phyloP scores from a whole-genome alignment of 2,113 vertebrate species.

The Castor canadensis region DNA sequence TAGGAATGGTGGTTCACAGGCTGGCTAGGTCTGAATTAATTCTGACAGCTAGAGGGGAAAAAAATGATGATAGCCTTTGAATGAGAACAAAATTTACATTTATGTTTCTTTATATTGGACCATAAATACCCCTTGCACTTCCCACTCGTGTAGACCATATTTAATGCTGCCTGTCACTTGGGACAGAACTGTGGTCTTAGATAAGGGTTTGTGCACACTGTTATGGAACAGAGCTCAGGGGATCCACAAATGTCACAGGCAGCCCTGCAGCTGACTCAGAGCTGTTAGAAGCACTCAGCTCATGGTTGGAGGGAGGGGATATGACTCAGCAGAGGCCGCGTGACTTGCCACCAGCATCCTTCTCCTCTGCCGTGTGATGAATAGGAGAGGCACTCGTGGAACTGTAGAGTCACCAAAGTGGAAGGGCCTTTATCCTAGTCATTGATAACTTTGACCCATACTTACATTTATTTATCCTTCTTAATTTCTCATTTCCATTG shows the following conservation, averaged over 20 bases:
- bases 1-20: background rate
- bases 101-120: conserved; percentile 54
- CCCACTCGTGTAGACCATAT: conserved; percentile 13
- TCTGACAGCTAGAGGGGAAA: conserved; percentile 18
- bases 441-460: background rate
- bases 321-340: background rate
- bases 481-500: background rate
- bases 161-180: conserved; percentile 61
- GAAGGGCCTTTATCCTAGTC: too few relatives aligned
- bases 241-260: background rate
- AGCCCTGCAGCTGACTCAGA: background rate
- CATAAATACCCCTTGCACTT: conserved; percentile 10
- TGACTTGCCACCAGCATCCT: background rate
- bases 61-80: conserved; percentile 14
- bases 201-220: conserved; percentile 25
- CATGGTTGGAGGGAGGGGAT: background rate
- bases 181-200: conserved; percentile 1
- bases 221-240: conserved; percentile 6
- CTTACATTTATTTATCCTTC: background rate
- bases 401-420: background rate
- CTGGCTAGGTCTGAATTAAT: conserved; percentile 44
- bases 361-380: background rate
- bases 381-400: background rate
- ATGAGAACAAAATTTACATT: too few relatives aligned
- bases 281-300: background rate